Evolutionary conservation across 1,140 invertebrate species (phyloP).

Genomic region (Drosophila nebulosa): DNA sequence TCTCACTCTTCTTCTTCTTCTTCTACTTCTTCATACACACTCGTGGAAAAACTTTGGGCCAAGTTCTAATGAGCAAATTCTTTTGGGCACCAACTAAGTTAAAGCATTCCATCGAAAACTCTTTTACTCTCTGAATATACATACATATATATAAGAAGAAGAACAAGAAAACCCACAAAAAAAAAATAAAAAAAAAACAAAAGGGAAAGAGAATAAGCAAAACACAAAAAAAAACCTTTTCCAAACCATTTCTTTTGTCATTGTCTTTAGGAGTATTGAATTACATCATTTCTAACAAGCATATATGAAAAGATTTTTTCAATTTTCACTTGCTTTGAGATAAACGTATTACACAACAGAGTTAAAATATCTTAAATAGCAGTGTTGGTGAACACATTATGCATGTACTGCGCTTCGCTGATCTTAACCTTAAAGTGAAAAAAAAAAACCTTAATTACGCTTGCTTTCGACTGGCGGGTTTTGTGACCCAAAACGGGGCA

Average conservation of each 20-base stretch:
- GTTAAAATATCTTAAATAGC: no score
- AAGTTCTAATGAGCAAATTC: conserved; percentile 56
- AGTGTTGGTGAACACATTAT: no score
- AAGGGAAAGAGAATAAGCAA: background rate
- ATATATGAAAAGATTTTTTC: no score
- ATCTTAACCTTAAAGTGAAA: no score
- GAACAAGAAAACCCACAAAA: no score
- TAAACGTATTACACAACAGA: no score
- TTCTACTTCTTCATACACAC: background rate
- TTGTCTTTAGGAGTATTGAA: background rate
- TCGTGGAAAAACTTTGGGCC: conserved; percentile 51
- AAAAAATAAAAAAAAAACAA: background rate
- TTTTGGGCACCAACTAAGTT: conserved; percentile 46
- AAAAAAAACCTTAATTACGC: no score
- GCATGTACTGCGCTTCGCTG: no score
- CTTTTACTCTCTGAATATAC: background rate
- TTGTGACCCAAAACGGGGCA: no score
- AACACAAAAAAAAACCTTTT: background rate
- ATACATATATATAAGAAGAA: no score
- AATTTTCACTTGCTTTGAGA: no score
- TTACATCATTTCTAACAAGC: background rate
- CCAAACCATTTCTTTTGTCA: background rate
- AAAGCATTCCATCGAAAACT: background rate
- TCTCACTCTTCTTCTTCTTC: background rate
- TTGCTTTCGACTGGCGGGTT: no score